Evolutionary conservation across 2,888 invertebrate genomes (phyloP), one percentile per base, ranked within the genome.

Genomic region (Platypus cylindrus): DNA sequence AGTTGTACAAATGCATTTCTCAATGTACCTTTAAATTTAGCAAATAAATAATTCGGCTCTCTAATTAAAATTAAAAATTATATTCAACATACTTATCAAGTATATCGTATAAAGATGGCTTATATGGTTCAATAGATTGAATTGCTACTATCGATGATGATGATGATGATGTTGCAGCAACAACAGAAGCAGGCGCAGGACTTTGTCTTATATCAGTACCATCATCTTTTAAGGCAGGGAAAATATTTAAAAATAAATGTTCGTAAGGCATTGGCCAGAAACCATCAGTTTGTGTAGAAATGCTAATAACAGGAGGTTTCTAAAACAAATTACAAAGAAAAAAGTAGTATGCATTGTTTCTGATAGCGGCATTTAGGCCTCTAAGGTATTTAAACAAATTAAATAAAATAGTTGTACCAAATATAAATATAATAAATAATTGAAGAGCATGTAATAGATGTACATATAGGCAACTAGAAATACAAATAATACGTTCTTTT

Each of bases 241-340:
- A 70, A 46, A 80, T 71, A 44, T 76, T 78, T n/a, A 78, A 65
- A 44, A 86, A 70, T 33, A 82, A 62, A 55, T 78, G 75, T 55
- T 85, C 85, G 56, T 85, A 84, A 26, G 76, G 74, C 56, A 68
- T 67, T 31, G 78, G 76, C 69, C 77, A 74, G 45, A 70, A 60
- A 53, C 78, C 75, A 32, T 75, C 68, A 8, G 85, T 85, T 60
- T 85, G 85, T 1, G 76, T 73, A 13, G 39, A 29, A 7, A 32
- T 29, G 18, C 15, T 20, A 2, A 34, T 32, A 9, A 18, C 8
- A n/a, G n/a, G 15, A 14, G 24, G 28, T 13, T 34, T 37, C 27
- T 34, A 8, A 3, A 17, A 27, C 9, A 20, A 18, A 28, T 13
- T 22, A 3, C n/a, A 24, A 17, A 12, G n/a, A n/a, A n/a, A n/a